Evolutionary conservation across 1,140 invertebrate species (phyloP).

Genomic region (Chironomus tepperi): DNA sequence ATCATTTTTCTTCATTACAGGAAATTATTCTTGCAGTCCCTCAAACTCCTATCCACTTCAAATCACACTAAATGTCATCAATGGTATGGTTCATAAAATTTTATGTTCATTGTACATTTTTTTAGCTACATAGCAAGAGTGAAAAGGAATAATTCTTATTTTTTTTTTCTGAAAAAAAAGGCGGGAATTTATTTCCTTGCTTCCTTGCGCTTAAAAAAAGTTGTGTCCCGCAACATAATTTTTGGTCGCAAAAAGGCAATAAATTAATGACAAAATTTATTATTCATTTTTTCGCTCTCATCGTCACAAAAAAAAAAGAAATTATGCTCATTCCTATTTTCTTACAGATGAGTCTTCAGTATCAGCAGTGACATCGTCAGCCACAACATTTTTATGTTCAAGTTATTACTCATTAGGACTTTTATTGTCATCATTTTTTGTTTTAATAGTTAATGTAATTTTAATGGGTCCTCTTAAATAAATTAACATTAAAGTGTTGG

Average conservation of each 20-base stretch:
- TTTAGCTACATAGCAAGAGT: neutral
- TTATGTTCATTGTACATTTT: conserved; percentile 5
- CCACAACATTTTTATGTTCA: conserved; percentile 23
- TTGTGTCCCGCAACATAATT: neutral
- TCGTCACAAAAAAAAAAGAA: no score
- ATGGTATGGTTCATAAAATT: conserved; percentile 32
- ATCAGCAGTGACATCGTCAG: conserved; percentile 22
- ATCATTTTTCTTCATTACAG: conserved; percentile 21
- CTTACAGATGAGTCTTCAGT: conserved; percentile 21
- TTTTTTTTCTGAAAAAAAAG: neutral
- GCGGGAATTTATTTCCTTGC: no score
- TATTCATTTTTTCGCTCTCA: conserved; percentile 1
- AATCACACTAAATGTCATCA: conserved; percentile 38
- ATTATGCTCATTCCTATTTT: neutral
- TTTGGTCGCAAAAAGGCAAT: conserved; percentile 10
- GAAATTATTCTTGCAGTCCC: conserved; percentile 39
- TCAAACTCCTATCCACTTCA: conserved; percentile 38
- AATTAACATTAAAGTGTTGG: conserved; percentile 18
- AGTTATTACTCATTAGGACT: conserved; percentile 23
- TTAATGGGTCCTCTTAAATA: conserved; percentile 19
- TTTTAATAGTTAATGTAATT: conserved; percentile 24
- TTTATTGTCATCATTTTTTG: conserved; percentile 23
- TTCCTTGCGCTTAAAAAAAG: no score
- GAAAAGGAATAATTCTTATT: neutral
- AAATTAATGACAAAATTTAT: conserved; percentile 21